A percentile compares a stretch with the other conserved stretches of the same genome.
These are phyloP conservation scores for Iselma pallidipennis DNA, from an alignment of 2,888 invertebrate species.

Conservation along the genomic window DNA sequence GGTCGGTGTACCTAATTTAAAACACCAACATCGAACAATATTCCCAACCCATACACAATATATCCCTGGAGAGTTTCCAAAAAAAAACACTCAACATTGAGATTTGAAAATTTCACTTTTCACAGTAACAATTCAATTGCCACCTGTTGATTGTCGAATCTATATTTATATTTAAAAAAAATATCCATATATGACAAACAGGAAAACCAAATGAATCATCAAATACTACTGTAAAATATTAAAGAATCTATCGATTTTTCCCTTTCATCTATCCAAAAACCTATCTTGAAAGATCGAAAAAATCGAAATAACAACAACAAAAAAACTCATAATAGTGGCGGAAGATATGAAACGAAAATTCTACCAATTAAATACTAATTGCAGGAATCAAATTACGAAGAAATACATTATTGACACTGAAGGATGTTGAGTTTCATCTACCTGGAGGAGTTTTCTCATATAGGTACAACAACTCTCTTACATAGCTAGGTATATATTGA, in stretches of 20 bases:
- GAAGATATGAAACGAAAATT: neutral
- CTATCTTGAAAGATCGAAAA: too few relatives aligned
- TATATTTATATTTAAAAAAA: neutral
- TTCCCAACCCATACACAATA: neutral
- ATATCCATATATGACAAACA: neutral
- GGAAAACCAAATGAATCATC: neutral
- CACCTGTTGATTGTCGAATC: neutral
- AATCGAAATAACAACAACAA: too few relatives aligned
- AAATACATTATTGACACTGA: too few relatives aligned
- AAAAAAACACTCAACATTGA: neutral
- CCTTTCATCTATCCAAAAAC: too few relatives aligned
- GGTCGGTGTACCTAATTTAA: neutral
- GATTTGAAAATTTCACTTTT: neutral
- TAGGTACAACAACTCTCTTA: neutral
- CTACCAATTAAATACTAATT: neutral
- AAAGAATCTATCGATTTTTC: neutral
- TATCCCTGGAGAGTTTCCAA: neutral
- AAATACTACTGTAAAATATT: neutral
- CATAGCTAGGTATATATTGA: neutral
- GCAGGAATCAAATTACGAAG: too few relatives aligned
- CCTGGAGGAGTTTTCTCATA: constrained; percentile 4
- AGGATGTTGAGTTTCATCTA: neutral
- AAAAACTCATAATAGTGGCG: too few relatives aligned
- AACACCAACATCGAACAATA: neutral
- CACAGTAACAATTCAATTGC: neutral